Conservation (phyloP, 30 jellyfish, hydroid and myxozoan genomes). For the Sanderia malayensis region DNA sequence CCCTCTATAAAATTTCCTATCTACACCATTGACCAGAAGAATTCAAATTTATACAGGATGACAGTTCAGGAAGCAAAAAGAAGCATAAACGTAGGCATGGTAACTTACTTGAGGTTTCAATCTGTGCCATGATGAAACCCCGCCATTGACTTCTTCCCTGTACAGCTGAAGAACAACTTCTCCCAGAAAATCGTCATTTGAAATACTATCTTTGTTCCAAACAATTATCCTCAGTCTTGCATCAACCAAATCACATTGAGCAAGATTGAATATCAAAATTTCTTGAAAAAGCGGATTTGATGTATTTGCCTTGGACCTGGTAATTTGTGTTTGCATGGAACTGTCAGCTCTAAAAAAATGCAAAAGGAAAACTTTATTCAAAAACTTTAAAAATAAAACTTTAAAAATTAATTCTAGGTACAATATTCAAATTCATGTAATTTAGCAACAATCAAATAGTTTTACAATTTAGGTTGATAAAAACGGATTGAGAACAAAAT, state of each 20-base stretch:
- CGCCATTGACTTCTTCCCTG: conserved; percentile 70
- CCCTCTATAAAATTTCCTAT: too few relatives aligned
- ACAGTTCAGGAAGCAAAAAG: too few relatives aligned
- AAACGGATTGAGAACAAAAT: too few relatives aligned
- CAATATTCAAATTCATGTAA: background rate
- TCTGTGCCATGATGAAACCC: conserved; percentile 67
- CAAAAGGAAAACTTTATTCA: too few relatives aligned
- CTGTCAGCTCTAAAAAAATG: conserved; percentile 22
- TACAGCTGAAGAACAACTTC: conserved; percentile 66
- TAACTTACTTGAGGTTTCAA: conserved; percentile 64
- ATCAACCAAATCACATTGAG: conserved; percentile 58
- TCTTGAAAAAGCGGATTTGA: conserved; percentile 80
- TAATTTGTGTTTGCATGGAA: conserved; percentile 42
- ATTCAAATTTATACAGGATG: too few relatives aligned
- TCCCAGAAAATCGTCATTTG: conserved; percentile 80
- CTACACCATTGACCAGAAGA: too few relatives aligned
- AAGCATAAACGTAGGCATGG: too few relatives aligned
- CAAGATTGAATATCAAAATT: conserved; percentile 60
- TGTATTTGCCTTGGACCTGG: conserved; percentile 61
- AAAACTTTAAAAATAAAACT: too few relatives aligned
- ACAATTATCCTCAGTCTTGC: conserved; percentile 53
- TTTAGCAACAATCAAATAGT: background rate
- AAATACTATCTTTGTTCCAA: conserved; percentile 68
- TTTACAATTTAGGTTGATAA: background rate
- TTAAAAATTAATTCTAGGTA: background rate